Evolutionary conservation across 2,888 invertebrate genomes (phyloP).

Genomic region (Cactoblastis cactorum): DNA sequence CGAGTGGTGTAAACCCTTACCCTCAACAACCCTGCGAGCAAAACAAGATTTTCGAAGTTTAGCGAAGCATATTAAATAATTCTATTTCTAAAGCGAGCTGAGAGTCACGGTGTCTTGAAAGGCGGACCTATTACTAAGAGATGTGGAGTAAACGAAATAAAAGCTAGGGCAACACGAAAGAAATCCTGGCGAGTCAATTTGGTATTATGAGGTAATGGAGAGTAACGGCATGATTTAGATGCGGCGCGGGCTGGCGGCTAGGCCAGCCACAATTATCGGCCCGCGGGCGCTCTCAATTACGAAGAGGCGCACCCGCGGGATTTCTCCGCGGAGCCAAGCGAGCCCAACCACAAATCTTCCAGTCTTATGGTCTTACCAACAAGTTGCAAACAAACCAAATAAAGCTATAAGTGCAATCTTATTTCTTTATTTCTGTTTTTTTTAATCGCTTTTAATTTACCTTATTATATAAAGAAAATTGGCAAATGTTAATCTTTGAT

Average conservation of each 20-base stretch:
- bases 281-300: constrained; percentile 79
- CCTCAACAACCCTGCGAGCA: constrained; percentile 51
- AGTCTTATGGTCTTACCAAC: constrained; percentile 58
- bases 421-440: neutral
- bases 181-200: constrained; percentile 72
- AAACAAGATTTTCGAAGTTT: constrained; percentile 32
- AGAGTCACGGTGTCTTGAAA: neutral
- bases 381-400: constrained; percentile 42
- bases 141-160: constrained; percentile 29
- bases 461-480: too few species aligned
- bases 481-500: too few species aligned
- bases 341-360: constrained; percentile 66
- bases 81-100: constrained; percentile 1
- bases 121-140: constrained; percentile 6
- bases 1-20: constrained; percentile 55
- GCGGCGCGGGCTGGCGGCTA: constrained; percentile 55
- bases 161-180: constrained; percentile 35
- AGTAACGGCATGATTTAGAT: constrained; percentile 77
- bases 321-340: constrained; percentile 55
- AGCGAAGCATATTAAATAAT: constrained; percentile 3
- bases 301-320: constrained; percentile 74
- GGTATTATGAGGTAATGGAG: constrained; percentile 77
- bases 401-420: neutral
- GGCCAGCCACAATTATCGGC: constrained; percentile 76
- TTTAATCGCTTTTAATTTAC: too few species aligned